A percentile compares a stretch with the other conserved stretches of the same genome.
These are phyloP conservation scores for Catharus fuscescens DNA, from an alignment of 2,113 vertebrate genomes.

Conservation along the genomic window DNA sequence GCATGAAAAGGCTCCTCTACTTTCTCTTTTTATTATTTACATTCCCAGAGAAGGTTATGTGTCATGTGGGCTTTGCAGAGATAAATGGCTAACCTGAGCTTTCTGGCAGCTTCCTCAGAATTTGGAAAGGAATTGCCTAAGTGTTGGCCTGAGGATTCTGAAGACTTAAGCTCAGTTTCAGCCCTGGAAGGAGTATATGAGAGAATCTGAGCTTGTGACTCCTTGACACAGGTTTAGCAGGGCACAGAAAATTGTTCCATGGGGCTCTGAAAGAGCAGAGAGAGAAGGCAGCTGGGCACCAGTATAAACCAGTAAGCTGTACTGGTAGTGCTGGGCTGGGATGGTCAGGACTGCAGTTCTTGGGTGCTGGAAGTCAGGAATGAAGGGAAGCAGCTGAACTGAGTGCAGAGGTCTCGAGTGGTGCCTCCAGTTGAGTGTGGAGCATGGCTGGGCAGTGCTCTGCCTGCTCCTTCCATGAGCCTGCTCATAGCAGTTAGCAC, in stretches of 20 bases:
- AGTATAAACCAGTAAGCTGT: neutral
- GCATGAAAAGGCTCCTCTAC: constrained; percentile 9
- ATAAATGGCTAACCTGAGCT: neutral
- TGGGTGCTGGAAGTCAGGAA: neutral
- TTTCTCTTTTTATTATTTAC: constrained; percentile 43
- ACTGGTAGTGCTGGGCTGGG: too few species aligned
- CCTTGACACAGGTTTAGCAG: neutral
- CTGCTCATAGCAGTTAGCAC: neutral
- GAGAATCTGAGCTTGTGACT: neutral
- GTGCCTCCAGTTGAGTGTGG: neutral
- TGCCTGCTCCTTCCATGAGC: neutral
- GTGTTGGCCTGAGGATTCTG: neutral
- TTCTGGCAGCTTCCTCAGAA: constrained; percentile 29
- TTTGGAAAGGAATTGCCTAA: neutral
- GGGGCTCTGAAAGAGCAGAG: neutral
- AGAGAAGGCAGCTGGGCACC: neutral
- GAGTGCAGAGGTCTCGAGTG: neutral
- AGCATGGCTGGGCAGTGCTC: neutral
- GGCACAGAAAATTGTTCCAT: neutral
- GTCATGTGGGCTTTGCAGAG: constrained; percentile 2
- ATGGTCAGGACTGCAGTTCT: neutral
- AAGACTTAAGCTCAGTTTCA: neutral
- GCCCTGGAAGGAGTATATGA: neutral
- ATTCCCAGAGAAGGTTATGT: constrained; percentile 37
- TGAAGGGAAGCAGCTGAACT: neutral